A percentile compares a stretch with the other conserved stretches of the same genome.
phyloP scores from a whole-genome alignment of 2,888 invertebrate species.

The Microplitis manilae region DNA sequence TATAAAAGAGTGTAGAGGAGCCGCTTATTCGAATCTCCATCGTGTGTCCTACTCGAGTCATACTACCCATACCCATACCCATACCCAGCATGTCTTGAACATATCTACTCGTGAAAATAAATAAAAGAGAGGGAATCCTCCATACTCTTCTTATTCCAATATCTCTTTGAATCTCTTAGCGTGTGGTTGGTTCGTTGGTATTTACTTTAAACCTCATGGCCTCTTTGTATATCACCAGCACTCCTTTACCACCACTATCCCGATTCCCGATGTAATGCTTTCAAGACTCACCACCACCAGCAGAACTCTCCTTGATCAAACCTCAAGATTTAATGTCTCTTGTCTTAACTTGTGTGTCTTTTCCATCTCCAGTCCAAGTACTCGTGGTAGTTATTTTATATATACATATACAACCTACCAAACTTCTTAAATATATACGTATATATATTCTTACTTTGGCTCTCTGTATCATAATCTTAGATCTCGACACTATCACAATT shows the following conservation, averaged over 20 bases:
- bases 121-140: conserved; percentile 24
- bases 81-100: background rate
- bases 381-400: too few species aligned
- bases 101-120: background rate
- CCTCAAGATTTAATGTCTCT: conserved; percentile 23
- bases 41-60: conserved; percentile 1
- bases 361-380: background rate
- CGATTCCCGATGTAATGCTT: conserved; percentile 7
- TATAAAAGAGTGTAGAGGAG: conserved; percentile 27
- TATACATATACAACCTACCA: too few species aligned
- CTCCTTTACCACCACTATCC: conserved; percentile 22
- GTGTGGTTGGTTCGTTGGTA: conserved; percentile 32
- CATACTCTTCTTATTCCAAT: conserved; percentile 36
- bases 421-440: too few species aligned
- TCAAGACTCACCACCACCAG: background rate
- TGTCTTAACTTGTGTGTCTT: background rate
- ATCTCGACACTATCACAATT: conserved; percentile 6
- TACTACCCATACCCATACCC: conserved; percentile 27
- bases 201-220: conserved; percentile 51
- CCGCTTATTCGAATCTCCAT: conserved; percentile 50
- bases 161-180: conserved; percentile 48
- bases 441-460: too few species aligned
- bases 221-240: conserved; percentile 42
- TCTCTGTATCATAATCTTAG: background rate
- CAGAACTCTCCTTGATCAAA: conserved; percentile 28